These are phyloP conservation scores for Corythornis vintsioides DNA, from an alignment of 2,113 vertebrate species.

Conservation along the genomic window DNA sequence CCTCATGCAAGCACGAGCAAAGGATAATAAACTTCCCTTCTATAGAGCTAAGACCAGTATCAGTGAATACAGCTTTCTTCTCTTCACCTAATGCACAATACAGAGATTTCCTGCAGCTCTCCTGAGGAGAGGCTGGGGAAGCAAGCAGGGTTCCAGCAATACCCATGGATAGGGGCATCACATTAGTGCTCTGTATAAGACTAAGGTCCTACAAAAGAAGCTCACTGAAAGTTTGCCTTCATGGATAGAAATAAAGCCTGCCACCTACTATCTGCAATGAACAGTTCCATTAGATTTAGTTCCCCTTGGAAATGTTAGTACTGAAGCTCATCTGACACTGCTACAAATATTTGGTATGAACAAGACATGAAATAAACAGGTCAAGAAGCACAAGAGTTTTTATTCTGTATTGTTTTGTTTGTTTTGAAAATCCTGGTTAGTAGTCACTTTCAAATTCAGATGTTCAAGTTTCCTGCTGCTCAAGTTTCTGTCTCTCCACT, in stretches of 20 bases:
- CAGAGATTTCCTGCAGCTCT: background rate
- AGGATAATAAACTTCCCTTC: background rate
- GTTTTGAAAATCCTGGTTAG: background rate
- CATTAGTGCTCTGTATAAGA: background rate
- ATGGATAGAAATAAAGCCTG: background rate
- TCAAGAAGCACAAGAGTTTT: background rate
- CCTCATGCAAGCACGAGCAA: constrained; percentile 16
- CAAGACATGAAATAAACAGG: background rate
- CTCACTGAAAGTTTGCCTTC: background rate
- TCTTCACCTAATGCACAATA: background rate
- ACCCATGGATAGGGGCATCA: background rate
- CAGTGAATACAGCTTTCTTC: background rate
- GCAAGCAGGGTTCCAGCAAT: constrained; percentile 1
- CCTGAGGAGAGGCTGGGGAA: background rate
- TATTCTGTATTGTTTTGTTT: background rate
- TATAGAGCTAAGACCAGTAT: background rate
- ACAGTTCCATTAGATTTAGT: background rate
- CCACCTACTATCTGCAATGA: background rate
- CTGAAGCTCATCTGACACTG: background rate
- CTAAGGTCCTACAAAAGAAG: constrained; percentile 18
- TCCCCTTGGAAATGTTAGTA: background rate
- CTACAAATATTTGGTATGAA: background rate
- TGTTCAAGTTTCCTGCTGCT: background rate
- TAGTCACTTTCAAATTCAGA: background rate
- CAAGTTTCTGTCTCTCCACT: background rate